phyloP scores from a whole-genome alignment of 1,140 invertebrate species.

The Trichoplusia ni region DNA sequence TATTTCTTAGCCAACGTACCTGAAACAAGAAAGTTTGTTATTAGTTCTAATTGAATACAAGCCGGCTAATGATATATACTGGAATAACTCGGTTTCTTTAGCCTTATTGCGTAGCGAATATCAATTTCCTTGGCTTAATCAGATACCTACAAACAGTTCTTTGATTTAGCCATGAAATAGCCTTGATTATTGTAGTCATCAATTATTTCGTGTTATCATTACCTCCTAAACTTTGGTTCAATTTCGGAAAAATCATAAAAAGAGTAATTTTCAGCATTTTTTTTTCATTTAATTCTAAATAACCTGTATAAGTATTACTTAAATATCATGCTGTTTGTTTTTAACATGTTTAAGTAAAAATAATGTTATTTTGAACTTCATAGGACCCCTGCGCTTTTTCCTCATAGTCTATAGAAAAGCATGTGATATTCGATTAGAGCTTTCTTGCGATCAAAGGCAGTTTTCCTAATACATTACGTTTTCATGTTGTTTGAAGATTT shows the following conservation, averaged over 20 bases:
- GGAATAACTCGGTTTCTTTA: background rate
- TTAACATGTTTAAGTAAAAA: too few species aligned
- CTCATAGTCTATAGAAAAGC: background rate
- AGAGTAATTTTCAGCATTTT: too few species aligned
- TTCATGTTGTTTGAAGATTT: slow-evolving; percentile 9
- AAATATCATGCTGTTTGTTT: too few species aligned
- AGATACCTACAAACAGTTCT: background rate
- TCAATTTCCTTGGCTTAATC: slow-evolving; percentile 5
- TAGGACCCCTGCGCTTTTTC: too few species aligned
- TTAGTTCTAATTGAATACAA: background rate
- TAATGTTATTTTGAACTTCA: too few species aligned
- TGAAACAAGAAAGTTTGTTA: slow-evolving; percentile 7
- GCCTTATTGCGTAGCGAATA: background rate
- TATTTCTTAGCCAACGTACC: slow-evolving; percentile 9
- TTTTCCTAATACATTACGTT: slow-evolving; percentile 27
- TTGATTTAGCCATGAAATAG: background rate
- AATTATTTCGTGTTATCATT: background rate
- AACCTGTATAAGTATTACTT: too few species aligned
- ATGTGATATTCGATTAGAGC: background rate
- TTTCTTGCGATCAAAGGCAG: slow-evolving; percentile 20
- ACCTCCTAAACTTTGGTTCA: too few species aligned
- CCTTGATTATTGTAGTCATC: too few species aligned
- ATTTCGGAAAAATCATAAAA: too few species aligned
- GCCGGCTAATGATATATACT: background rate
- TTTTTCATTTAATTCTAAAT: too few species aligned